phyloP scores from a whole-genome alignment of 2,888 invertebrate species.

The Chironomus tentans region DNA sequence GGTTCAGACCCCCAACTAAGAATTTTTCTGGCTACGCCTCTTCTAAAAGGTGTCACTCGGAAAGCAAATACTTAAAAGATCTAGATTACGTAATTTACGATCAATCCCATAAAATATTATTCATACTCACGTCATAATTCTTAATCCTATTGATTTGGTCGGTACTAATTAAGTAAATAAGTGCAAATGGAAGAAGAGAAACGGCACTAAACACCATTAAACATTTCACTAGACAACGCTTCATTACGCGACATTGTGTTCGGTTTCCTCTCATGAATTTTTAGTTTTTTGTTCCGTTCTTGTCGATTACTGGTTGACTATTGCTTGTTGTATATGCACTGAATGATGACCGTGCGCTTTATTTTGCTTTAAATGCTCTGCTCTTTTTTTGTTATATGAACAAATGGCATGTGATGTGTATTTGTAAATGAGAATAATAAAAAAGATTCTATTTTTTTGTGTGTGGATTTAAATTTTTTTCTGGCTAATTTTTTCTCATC shows the following conservation, averaged over 20 bases:
- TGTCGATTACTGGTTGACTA: not conserved
- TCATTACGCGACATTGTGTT: conserved; percentile 41
- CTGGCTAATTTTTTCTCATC: not conserved
- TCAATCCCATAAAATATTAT: too few relatives aligned
- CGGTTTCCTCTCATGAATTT: conserved; percentile 41
- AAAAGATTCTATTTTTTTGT: not conserved
- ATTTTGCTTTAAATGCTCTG: not conserved
- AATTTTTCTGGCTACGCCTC: too few relatives aligned
- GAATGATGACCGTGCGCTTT: not conserved
- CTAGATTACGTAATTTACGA: too few relatives aligned
- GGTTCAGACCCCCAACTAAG: too few relatives aligned
- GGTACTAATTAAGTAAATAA: conserved; percentile 41
- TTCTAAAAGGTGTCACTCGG: too few relatives aligned
- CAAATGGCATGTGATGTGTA: not conserved
- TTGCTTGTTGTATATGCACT: not conserved
- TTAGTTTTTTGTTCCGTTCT: not conserved
- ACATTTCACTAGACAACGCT: conserved; percentile 43
- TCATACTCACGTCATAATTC: conserved; percentile 41
- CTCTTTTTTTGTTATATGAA: not conserved
- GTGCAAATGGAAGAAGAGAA: conserved; percentile 40
- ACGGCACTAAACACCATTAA: conserved; percentile 42
- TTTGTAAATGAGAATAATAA: not conserved
- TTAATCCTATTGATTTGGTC: conserved; percentile 43
- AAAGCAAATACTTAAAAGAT: too few relatives aligned
- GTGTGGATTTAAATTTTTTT: not conserved